Conservation (phyloP, 2,113 vertebrate genomes). For the Myrmophylax atrothorax region DNA sequence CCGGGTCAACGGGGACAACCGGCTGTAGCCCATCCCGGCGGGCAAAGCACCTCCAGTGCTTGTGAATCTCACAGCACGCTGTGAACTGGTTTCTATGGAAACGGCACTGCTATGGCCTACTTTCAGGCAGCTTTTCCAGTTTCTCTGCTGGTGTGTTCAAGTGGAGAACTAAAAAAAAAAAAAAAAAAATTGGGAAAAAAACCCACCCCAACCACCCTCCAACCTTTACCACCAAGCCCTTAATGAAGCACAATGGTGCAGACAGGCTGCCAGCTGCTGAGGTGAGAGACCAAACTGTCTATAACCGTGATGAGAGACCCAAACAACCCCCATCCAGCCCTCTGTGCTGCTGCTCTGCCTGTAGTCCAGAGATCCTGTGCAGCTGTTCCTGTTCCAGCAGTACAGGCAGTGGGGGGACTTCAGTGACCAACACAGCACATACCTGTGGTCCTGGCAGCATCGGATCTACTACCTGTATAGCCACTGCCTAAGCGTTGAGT, state of each 20-base stretch:
- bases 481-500: slow-evolving; percentile 22
- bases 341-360: not conserved
- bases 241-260: not conserved
- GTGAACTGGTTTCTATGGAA: slow-evolving; percentile 90
- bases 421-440: not conserved
- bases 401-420: fast-evolving
- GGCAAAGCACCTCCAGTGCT: slow-evolving; percentile 77
- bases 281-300: slow-evolving; percentile 36
- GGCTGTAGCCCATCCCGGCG: slow-evolving; percentile 78
- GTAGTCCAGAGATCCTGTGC: not conserved
- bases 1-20: slow-evolving; percentile 92
- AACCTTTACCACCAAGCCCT: slow-evolving; percentile 47
- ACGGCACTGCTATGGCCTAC: slow-evolving; percentile 88
- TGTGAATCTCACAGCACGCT: slow-evolving; percentile 85
- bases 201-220: not conserved
- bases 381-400: not conserved
- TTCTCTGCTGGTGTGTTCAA: slow-evolving; percentile 77
- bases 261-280: not conserved
- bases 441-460: not conserved
- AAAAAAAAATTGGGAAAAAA: slow-evolving; percentile 6
- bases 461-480: not conserved
- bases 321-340: not conserved
- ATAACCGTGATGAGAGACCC: not conserved
- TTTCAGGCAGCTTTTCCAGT: slow-evolving; percentile 87
- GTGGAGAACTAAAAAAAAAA: slow-evolving; percentile 67